Evolutionary conservation across 2,797 vertebrate species (phyloP).

Genomic region (Anguilla megastoma): DNA sequence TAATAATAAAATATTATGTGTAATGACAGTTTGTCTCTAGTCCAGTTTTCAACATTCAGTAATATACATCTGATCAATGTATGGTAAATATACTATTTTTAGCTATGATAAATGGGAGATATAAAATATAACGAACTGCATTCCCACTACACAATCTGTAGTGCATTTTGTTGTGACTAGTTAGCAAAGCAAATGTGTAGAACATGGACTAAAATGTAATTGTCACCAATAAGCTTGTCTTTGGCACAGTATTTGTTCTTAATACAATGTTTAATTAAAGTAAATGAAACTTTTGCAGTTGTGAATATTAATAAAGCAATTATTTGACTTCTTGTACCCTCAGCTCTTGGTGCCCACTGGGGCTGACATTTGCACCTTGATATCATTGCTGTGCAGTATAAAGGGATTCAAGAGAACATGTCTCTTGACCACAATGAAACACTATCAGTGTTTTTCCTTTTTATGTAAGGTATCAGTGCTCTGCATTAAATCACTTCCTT

Average conservation of each 20-base stretch:
- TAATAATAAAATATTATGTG: too few species aligned
- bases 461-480: not conserved
- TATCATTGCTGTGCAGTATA: not conserved
- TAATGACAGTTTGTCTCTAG: not conserved
- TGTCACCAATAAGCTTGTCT: not conserved
- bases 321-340: not conserved
- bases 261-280: not conserved
- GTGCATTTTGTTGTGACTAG: not conserved
- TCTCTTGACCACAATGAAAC: not conserved
- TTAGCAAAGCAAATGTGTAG: not conserved
- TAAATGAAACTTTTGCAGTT: not conserved
- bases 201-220: not conserved
- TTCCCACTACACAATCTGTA: too few species aligned
- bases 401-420: not conserved
- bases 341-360: not conserved
- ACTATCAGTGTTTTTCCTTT: not conserved
- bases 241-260: not conserved
- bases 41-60: slow-evolving; percentile 12
- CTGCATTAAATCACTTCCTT: not conserved
- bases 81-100: too few species aligned
- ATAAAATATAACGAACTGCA: too few species aligned
- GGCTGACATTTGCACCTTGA: not conserved
- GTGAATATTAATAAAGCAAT: not conserved
- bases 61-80: not conserved
- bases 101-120: too few species aligned